Conservation (phyloP, 2,113 vertebrate species). For the Chrysochloris asiatica region DNA sequence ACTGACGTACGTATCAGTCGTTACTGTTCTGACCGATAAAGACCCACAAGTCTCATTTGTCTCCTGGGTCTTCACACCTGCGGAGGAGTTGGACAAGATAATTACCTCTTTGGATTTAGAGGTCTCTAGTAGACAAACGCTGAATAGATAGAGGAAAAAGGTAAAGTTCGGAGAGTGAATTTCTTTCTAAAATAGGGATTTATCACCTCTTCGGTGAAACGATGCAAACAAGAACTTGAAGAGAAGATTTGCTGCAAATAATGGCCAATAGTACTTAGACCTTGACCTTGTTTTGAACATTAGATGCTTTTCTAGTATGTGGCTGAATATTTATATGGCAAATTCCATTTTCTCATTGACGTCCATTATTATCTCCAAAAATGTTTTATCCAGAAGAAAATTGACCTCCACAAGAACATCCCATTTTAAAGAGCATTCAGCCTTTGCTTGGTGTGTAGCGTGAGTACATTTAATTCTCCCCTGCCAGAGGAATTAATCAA, state of each 20-base stretch:
- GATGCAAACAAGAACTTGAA: constrained; percentile 50
- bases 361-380: constrained; percentile 72
- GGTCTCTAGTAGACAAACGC: background rate
- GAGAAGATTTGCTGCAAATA: constrained; percentile 53
- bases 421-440: constrained; percentile 69
- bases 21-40: constrained; percentile 4
- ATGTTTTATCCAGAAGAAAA: constrained; percentile 51
- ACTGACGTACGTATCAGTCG: background rate
- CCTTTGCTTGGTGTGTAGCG: constrained; percentile 16
- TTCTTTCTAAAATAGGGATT: constrained; percentile 40
- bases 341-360: constrained; percentile 65
- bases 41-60: background rate
- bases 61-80: background rate
- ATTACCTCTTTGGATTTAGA: constrained; percentile 35
- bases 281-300: constrained; percentile 59
- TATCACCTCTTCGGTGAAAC: constrained; percentile 27
- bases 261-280: background rate
- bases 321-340: constrained; percentile 57
- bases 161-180: constrained; percentile 28
- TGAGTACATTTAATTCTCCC: constrained; percentile 70
- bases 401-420: constrained; percentile 61
- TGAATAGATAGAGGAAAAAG: background rate
- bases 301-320: background rate
- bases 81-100: constrained; percentile 20
- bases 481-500: constrained; percentile 75